Evolutionary conservation across 2,888 invertebrate genomes (phyloP).

Genomic region (Listrodromus nycthemerus): DNA sequence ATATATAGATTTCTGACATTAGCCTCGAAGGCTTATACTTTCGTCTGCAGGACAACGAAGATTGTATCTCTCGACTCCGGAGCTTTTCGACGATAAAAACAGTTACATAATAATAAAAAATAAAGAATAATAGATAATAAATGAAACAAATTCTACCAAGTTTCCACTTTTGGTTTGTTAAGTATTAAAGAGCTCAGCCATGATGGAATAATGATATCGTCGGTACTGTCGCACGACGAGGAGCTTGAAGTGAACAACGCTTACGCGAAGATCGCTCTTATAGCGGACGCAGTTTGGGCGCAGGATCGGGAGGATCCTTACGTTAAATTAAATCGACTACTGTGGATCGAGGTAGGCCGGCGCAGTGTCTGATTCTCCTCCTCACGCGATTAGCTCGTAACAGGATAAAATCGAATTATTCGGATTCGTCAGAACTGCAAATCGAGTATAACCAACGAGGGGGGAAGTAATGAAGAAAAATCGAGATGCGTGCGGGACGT

Average conservation of each 20-base stretch:
- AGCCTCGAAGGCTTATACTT: not conserved
- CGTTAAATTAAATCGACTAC: conserved; percentile 78
- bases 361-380: not conserved
- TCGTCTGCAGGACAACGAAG: conserved; percentile 5
- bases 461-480: conserved; percentile 75
- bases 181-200: conserved; percentile 64
- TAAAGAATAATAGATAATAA: not conserved
- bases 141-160: not conserved
- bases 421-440: conserved; percentile 72
- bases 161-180: not conserved
- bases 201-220: conserved; percentile 80
- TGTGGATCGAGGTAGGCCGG: conserved; percentile 79
- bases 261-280: conserved; percentile 80
- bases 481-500: conserved; percentile 87
- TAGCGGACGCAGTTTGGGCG: conserved; percentile 80
- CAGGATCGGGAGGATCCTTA: conserved; percentile 77
- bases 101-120: not conserved
- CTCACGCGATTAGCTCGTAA: not conserved
- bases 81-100: not conserved
- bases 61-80: not conserved
- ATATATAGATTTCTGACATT: conserved; percentile 17
- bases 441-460: conserved; percentile 72
- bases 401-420: conserved; percentile 32
- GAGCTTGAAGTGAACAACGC: conserved; percentile 79
- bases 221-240: conserved; percentile 77